These are phyloP conservation scores for Drosophila nasuta DNA, from an alignment of 1,140 invertebrate genomes.

Conservation along the genomic window DNA sequence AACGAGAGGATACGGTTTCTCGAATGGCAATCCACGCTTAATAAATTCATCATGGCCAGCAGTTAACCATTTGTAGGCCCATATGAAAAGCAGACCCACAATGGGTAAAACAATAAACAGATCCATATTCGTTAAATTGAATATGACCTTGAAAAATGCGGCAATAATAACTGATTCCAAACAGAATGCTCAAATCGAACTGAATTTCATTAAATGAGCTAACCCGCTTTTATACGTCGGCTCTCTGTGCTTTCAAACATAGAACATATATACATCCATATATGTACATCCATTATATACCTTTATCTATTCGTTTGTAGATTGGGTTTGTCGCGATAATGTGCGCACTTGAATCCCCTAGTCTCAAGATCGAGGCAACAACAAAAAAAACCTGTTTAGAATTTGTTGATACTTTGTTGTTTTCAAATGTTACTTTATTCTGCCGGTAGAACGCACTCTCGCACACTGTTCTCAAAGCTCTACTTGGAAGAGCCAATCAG, in stretches of 20 bases:
- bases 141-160: not conserved
- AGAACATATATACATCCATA: not conserved
- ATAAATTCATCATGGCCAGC: constrained; percentile 70
- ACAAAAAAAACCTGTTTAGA: constrained; percentile 18
- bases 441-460: not conserved
- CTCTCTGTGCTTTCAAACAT: constrained; percentile 5
- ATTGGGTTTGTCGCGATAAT: constrained; percentile 23
- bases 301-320: constrained; percentile 7
- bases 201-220: constrained; percentile 1
- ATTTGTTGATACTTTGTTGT: not conserved
- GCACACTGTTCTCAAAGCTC: not conserved
- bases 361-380: not conserved
- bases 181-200: constrained; percentile 5
- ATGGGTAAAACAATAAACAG: constrained; percentile 14
- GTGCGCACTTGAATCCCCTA: constrained; percentile 18
- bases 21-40: constrained; percentile 67
- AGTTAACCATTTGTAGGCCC: constrained; percentile 56
- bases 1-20: constrained; percentile 76
- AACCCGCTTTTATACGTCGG: constrained; percentile 14
- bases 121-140: constrained; percentile 27
- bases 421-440: constrained; percentile 17
- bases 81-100: not conserved
- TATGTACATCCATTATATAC: not conserved
- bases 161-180: not conserved
- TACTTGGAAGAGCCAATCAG: not conserved